Evolutionary conservation across 2,797 vertebrate species (phyloP).

Genomic region (Xenops minutus): DNA sequence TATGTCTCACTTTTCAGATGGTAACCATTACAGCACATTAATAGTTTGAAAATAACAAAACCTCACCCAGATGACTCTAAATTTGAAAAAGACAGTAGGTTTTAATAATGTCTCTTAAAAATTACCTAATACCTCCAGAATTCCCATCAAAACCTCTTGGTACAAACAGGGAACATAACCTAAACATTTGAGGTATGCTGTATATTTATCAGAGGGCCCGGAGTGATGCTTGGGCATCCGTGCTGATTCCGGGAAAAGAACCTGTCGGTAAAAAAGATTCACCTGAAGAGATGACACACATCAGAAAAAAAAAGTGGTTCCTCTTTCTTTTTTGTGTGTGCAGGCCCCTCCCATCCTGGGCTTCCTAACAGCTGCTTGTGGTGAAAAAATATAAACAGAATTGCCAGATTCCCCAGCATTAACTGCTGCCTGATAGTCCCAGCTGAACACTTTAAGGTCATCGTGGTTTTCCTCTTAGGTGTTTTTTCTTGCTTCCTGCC

Average conservation of each 20-base stretch:
- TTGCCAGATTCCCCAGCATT: constrained; percentile 27
- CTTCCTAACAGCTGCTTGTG: constrained; percentile 42
- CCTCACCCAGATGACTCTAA: background rate
- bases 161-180: background rate
- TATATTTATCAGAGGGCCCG: background rate
- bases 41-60: background rate
- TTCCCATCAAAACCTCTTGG: background rate
- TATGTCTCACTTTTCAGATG: background rate
- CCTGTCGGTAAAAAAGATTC: constrained; percentile 21
- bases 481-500: background rate
- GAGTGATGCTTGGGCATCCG: background rate
- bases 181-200: background rate
- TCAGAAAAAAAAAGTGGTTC: constrained; percentile 31
- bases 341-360: constrained; percentile 2
- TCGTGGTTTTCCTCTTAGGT: background rate
- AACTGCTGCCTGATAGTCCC: background rate
- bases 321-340: constrained; percentile 29
- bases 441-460: background rate
- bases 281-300: background rate
- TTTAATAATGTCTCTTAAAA: background rate
- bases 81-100: background rate
- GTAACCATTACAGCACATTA: background rate
- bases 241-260: constrained; percentile 53
- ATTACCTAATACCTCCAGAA: background rate
- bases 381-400: constrained; percentile 10